Conservation (phyloP, 2,888 invertebrate species). For the Diachrysia chrysitis region DNA sequence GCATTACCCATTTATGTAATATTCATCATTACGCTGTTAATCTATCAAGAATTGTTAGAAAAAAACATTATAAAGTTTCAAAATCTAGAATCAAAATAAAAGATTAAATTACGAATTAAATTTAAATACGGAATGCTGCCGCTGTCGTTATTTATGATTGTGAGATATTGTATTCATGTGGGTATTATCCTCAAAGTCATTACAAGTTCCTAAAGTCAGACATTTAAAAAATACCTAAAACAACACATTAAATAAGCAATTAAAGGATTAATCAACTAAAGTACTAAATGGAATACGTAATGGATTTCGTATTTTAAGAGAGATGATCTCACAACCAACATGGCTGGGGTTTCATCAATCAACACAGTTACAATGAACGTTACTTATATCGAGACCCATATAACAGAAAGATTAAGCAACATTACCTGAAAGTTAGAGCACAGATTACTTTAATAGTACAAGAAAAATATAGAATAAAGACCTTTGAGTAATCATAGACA, state of each 20-base stretch:
- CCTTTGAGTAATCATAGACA: too few species aligned
- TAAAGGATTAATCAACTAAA: constrained; percentile 7
- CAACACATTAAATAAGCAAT: too few species aligned
- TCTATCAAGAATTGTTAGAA: too few species aligned
- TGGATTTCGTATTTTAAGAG: constrained; percentile 25
- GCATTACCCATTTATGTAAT: neutral
- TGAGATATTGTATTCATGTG: too few species aligned
- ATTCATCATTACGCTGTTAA: neutral
- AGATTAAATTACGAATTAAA: too few species aligned
- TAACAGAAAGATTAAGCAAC: neutral
- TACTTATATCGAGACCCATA: neutral
- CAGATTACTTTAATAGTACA: too few species aligned
- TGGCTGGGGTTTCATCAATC: neutral
- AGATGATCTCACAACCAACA: constrained; percentile 40
- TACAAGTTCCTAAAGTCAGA: neutral
- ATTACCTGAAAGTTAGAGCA: too few species aligned
- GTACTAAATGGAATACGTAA: constrained; percentile 13
- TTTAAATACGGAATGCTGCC: neutral
- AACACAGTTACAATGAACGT: neutral
- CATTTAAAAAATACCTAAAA: too few species aligned
- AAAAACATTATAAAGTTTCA: too few species aligned
- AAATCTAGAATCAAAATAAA: too few species aligned
- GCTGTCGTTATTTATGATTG: neutral
- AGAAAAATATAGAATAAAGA: too few species aligned
- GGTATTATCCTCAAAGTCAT: neutral